Conservation (phyloP, 2,113 vertebrate species). For the Colaptes auratus region DNA sequence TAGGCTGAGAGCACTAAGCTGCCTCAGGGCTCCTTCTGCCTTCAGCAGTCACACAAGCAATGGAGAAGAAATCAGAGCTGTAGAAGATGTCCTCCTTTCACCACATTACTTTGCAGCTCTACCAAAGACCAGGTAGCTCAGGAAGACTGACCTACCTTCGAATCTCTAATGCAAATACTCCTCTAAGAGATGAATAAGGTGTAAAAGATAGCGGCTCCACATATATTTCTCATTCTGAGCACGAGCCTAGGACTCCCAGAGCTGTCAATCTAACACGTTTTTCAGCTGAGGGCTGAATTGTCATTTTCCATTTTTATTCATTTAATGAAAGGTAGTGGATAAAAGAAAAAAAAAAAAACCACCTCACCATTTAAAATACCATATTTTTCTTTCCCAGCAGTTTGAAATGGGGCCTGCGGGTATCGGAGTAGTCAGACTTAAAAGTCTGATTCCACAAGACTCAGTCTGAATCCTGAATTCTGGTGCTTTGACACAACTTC, state of each 20-base stretch:
- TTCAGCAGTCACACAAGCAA: neutral
- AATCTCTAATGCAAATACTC: neutral
- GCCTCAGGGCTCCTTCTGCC: neutral
- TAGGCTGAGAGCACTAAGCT: neutral
- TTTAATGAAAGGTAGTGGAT: slow-evolving; percentile 18
- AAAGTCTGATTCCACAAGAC: neutral
- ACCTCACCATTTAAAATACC: neutral
- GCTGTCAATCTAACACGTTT: slow-evolving; percentile 8
- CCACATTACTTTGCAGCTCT: neutral
- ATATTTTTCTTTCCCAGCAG: neutral
- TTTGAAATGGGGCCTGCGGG: neutral
- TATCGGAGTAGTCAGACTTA: neutral
- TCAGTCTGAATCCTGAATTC: neutral
- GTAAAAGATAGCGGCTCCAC: neutral
- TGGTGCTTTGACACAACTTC: neutral
- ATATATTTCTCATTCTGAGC: neutral
- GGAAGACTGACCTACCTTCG: neutral
- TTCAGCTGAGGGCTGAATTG: slow-evolving; percentile 26
- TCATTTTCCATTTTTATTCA: slow-evolving; percentile 31
- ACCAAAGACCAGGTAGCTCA: neutral
- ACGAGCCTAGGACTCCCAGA: neutral
- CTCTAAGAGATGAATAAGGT: neutral
- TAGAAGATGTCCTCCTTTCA: neutral
- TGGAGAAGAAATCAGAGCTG: neutral
- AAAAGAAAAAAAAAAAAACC: neutral